phyloP scores from a whole-genome alignment of 2,113 vertebrate species.

The Corythoichthys intestinalis region DNA sequence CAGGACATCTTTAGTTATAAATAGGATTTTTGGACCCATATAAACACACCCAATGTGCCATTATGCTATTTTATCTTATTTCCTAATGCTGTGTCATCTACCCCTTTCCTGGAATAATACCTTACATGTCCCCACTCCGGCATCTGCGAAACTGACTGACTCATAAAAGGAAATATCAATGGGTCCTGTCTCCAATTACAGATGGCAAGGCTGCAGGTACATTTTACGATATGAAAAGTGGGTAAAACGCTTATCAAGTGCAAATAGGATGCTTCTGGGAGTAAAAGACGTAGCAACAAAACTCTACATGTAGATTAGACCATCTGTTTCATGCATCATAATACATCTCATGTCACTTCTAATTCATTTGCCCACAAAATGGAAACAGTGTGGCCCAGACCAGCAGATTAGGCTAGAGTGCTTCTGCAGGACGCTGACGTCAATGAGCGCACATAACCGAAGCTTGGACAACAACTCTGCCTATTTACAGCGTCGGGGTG shows the following conservation, averaged over 20 bases:
- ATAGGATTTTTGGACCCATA: too few relatives aligned
- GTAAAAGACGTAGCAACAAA: background rate
- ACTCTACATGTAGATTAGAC: conserved; percentile 32
- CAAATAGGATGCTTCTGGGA: conserved; percentile 16
- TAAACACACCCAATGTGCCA: conserved; percentile 10
- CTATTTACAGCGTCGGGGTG: conserved; percentile 17
- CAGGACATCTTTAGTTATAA: too few relatives aligned
- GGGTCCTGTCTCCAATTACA: conserved; percentile 24
- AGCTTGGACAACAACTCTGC: conserved; percentile 9
- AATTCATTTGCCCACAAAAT: conserved; percentile 45
- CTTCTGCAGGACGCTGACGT: conserved; percentile 45
- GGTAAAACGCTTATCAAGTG: conserved; percentile 24
- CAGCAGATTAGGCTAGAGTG: conserved; percentile 29
- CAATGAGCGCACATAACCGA: conserved; percentile 23
- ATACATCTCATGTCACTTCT: conserved; percentile 37
- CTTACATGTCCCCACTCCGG: conserved; percentile 20
- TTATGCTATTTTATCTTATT: conserved; percentile 15
- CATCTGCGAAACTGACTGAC: conserved; percentile 13
- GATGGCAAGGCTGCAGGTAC: conserved; percentile 27
- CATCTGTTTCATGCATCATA: conserved; percentile 58
- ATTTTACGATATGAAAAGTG: conserved; percentile 16
- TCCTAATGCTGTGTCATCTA: conserved; percentile 24
- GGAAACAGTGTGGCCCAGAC: conserved; percentile 34
- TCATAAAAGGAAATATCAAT: conserved; percentile 26
- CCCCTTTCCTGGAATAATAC: conserved; percentile 21